Evolutionary conservation across 2,113 vertebrate genomes (phyloP).

Genomic region (Arenaria interpres): DNA sequence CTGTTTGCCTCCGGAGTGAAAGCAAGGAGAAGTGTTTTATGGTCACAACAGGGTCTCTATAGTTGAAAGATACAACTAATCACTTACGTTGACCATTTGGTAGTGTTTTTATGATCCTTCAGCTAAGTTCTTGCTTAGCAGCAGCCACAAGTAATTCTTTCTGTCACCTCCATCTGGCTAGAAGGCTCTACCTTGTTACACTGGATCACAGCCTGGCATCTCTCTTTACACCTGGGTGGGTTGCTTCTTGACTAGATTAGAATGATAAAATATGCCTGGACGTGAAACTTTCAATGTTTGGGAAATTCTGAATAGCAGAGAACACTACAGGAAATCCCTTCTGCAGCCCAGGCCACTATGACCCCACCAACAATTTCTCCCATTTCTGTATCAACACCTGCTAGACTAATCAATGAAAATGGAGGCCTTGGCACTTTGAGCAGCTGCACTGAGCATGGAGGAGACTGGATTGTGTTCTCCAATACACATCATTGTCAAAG

Average conservation of each 20-base stretch:
- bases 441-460: background rate
- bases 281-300: background rate
- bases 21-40: background rate
- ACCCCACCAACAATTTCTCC: background rate
- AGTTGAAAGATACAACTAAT: background rate
- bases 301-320: background rate
- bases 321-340: background rate
- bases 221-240: accelerated
- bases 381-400: background rate
- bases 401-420: background rate
- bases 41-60: background rate
- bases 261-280: background rate
- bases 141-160: background rate
- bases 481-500: background rate
- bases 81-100: background rate
- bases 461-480: background rate
- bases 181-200: background rate
- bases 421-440: background rate
- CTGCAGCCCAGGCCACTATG: background rate
- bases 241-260: background rate
- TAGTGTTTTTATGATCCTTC: background rate
- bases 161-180: background rate
- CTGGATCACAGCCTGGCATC: background rate
- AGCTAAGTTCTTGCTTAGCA: background rate
- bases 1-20: background rate